Conservation (phyloP, 2,888 invertebrate species). For the Rutpela maculata region DNA sequence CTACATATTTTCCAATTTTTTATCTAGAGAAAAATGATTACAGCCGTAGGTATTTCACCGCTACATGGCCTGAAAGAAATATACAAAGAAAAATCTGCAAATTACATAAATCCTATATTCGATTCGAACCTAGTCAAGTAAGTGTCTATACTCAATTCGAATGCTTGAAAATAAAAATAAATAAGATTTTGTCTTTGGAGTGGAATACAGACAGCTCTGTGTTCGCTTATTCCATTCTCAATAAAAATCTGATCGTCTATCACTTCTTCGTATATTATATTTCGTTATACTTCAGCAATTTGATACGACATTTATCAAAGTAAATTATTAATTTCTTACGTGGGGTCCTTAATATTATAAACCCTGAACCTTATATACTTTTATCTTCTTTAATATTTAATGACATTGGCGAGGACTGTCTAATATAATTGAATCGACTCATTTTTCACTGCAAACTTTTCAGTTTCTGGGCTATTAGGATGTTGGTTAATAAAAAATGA, state of each 20-base stretch:
- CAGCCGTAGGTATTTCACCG: neutral
- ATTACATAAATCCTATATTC: slow-evolving; percentile 49
- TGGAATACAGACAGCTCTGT: slow-evolving; percentile 36
- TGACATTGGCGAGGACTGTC: neutral
- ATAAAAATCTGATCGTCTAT: slow-evolving; percentile 41
- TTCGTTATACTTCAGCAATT: slow-evolving; percentile 7
- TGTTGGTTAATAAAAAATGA: neutral
- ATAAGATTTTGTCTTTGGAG: slow-evolving; percentile 47
- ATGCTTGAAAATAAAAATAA: slow-evolving; percentile 50
- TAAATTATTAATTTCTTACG: slow-evolving; percentile 19
- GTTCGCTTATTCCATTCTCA: slow-evolving; percentile 34
- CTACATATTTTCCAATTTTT: no score
- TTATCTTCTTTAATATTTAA: neutral
- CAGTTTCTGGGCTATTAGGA: neutral
- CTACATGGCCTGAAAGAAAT: neutral
- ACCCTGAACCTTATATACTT: neutral
- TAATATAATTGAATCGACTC: neutral
- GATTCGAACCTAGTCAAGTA: slow-evolving; percentile 47
- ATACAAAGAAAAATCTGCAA: slow-evolving; percentile 41
- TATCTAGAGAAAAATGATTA: neutral
- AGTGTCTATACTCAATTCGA: slow-evolving; percentile 50
- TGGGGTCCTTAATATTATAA: neutral
- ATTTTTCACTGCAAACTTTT: neutral
- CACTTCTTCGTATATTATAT: slow-evolving; percentile 23
- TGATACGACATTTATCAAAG: slow-evolving; percentile 19